Base-by-base conservation (phyloP, 2,888 invertebrate genomes). In the Dinocampus coccinellae region DNA sequence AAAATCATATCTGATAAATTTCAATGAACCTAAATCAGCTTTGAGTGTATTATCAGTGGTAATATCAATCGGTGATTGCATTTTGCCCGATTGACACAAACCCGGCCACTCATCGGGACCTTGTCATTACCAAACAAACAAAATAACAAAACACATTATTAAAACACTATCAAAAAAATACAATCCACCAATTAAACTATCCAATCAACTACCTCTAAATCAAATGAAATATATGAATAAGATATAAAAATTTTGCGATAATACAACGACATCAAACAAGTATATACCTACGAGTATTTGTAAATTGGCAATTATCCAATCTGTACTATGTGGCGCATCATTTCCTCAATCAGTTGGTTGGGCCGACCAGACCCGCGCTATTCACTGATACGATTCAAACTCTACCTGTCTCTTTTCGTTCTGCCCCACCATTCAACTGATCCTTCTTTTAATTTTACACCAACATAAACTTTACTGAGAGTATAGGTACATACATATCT, bases 61-160 rank as follows among this genome's bases (percentile, higher is more conserved):
- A 64, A 96, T 91, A 87, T 95, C 91, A 78, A 96, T 94, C 0
- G 96, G 96, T 0, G 95, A 95, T 85, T 96, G 96, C 47, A 88
- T 86, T 42, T 82, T 83, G 0, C 95, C 95, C 0, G 80, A 85
- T 24, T 84, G 86, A 80, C 94, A 94, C n/a, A 89, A 81, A 11
- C 91, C 92, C 3, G 91, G 90, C 94, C 94, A 94, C 67, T 89
- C 79, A 6, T 84, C 88, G 1, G 84, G 84, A 57, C 81, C 84
- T 84, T 62, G 3, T 75, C 72, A 68, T 29, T 26, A 22, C 1
- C 11, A 47, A 33, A 2, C 22, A 16, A 63, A 52, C 6, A 29
- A 1, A 47, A 47, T 29, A 47, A 47, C 24, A 10, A 16, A 33
- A 11, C 4, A 24, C 33, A 33, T 36, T n/a, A 66, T 64, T 13